These are phyloP conservation scores for Epinephelus lanceolatus DNA, from an alignment of 2,113 vertebrate species.

Conservation along the genomic window DNA sequence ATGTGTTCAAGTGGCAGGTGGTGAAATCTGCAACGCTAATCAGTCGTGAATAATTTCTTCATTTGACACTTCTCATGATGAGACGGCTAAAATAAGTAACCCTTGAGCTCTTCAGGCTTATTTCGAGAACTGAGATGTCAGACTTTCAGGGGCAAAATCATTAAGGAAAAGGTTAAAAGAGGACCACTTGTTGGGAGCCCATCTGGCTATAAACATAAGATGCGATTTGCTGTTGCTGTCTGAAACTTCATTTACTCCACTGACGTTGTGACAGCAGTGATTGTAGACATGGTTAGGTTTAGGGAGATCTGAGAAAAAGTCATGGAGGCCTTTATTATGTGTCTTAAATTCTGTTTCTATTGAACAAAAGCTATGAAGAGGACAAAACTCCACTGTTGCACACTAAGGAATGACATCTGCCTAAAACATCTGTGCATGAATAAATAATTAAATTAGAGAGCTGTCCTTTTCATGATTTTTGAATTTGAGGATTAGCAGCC, in stretches of 20 bases:
- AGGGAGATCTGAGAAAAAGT: not conserved
- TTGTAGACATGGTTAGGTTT: not conserved
- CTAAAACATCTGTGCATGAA: not conserved
- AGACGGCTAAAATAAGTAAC: conserved; percentile 62
- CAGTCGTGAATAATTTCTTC: conserved; percentile 63
- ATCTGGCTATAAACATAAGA: conserved; percentile 19
- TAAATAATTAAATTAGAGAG: not conserved
- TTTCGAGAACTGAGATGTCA: conserved; percentile 36
- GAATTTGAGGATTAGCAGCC: not conserved
- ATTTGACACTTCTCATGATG: conserved; percentile 37
- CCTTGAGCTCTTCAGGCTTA: conserved; percentile 30
- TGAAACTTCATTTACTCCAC: not conserved
- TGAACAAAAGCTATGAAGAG: not conserved
- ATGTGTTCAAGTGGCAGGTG: conserved; percentile 21
- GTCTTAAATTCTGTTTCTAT: not conserved
- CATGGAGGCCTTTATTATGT: not conserved
- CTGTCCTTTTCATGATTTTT: not conserved
- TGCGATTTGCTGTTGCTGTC: not conserved
- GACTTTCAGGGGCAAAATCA: conserved; percentile 45
- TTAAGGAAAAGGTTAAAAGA: conserved; percentile 46
- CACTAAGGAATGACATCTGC: not conserved
- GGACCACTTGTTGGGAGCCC: not conserved
- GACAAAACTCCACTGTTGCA: not conserved
- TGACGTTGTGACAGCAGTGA: not conserved
- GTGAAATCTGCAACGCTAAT: conserved; percentile 62